A percentile compares a stretch with the other conserved stretches of the same genome.
Conservation (phyloP, 2,797 vertebrate genomes). For the Macropus fuliginosus region DNA sequence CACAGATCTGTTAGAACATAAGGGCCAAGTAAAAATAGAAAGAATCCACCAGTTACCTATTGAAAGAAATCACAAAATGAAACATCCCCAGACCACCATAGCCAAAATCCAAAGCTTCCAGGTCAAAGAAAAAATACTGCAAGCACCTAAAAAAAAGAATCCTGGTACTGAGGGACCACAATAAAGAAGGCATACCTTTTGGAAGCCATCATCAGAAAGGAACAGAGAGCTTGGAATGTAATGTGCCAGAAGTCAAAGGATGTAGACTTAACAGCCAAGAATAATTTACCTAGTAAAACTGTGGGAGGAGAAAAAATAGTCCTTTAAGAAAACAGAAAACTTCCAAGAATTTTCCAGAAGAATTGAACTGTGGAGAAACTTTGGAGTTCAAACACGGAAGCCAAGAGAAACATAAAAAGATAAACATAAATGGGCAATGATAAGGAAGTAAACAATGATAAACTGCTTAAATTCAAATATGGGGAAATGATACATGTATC, state of each 20-base stretch:
- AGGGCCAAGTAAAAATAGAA: background rate
- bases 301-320: background rate
- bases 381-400: background rate
- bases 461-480: no score
- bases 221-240: no score
- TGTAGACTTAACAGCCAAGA: no score
- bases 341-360: background rate
- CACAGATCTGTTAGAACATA: background rate
- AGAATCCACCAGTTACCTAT: background rate
- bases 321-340: background rate
- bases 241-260: no score
- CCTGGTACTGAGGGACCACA: no score
- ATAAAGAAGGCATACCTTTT: no score
- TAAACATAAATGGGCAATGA: background rate
- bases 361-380: background rate
- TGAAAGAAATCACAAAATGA: background rate
- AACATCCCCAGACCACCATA: accelerated
- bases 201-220: no score
- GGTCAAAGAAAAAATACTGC: no score
- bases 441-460: no score
- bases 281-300: background rate
- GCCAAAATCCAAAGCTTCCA: background rate
- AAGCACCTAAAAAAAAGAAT: no score
- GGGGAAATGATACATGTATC: no score
- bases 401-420: background rate